Conservation (phyloP, 2,797 vertebrate genomes). For the Sebastes hubbsi region DNA sequence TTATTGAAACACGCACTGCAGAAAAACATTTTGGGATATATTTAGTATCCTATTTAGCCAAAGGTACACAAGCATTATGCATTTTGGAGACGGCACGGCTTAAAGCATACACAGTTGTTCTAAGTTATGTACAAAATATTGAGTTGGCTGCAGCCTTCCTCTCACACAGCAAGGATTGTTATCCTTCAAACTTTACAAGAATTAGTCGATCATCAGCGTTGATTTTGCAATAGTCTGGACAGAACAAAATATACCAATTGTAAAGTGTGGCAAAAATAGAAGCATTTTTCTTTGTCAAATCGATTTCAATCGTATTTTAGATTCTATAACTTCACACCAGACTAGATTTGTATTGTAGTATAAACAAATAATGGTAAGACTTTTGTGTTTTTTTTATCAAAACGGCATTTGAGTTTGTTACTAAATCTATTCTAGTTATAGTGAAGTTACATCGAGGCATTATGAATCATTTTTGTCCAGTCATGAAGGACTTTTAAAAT, state of each 20-base stretch:
- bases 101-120: slow-evolving; percentile 78
- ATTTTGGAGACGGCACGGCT: slow-evolving; percentile 81
- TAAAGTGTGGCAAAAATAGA: slow-evolving; percentile 55
- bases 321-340: slow-evolving; percentile 38
- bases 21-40: slow-evolving; percentile 83
- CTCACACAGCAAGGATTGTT: slow-evolving; percentile 53
- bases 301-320: slow-evolving; percentile 44
- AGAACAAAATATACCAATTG: slow-evolving; percentile 53
- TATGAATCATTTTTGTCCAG: slow-evolving; percentile 55
- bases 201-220: slow-evolving; percentile 37
- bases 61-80: slow-evolving; percentile 82
- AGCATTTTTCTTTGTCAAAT: slow-evolving; percentile 49
- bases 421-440: slow-evolving; percentile 50
- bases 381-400: slow-evolving; percentile 42
- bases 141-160: slow-evolving; percentile 72
- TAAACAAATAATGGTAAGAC: slow-evolving; percentile 33
- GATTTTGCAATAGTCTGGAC: slow-evolving; percentile 55
- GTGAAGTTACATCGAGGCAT: slow-evolving; percentile 58
- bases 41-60: slow-evolving; percentile 87
- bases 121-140: slow-evolving; percentile 82
- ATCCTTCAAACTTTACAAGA: slow-evolving; percentile 57
- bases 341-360: slow-evolving; percentile 49
- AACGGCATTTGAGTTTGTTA: slow-evolving; percentile 54
- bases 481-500: slow-evolving; percentile 67
- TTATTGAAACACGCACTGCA: slow-evolving; percentile 87